A percentile compares a stretch with the other conserved stretches of the same genome.
These are phyloP conservation scores for Puffinus mauretanicus DNA, from an alignment of 2,113 vertebrate species.

Conservation along the genomic window DNA sequence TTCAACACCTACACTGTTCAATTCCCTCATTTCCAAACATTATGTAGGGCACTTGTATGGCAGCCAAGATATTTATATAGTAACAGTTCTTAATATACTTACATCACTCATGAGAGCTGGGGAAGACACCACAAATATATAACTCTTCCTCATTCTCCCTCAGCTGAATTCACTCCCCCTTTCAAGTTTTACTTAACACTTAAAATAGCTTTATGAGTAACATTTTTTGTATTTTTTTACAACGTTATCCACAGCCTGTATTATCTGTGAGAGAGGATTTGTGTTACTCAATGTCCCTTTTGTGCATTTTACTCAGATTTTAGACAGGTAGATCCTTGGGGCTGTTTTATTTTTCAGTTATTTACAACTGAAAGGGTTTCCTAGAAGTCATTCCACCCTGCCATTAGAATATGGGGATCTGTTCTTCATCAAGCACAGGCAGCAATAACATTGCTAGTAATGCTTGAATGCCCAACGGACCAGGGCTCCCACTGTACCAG, in stretches of 20 bases:
- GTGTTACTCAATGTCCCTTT: background rate
- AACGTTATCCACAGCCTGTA: background rate
- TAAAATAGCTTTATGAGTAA: slow-evolving; percentile 26
- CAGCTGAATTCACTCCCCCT: background rate
- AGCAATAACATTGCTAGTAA: background rate
- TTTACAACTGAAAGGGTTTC: background rate
- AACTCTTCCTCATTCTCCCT: slow-evolving; percentile 18
- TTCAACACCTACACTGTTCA: slow-evolving; percentile 37
- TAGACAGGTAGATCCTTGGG: background rate
- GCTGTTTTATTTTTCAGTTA: background rate
- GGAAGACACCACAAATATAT: slow-evolving; percentile 27
- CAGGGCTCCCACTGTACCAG: background rate
- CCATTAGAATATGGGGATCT: background rate
- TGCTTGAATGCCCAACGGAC: background rate
- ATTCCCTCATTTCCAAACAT: slow-evolving; percentile 34
- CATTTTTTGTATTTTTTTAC: background rate
- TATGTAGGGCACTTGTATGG: slow-evolving; percentile 53
- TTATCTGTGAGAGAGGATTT: background rate
- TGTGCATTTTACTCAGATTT: background rate
- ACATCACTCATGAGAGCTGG: slow-evolving; percentile 26
- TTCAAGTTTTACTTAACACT: background rate
- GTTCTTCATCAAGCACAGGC: background rate
- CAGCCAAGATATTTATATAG: slow-evolving; percentile 58
- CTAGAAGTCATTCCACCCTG: background rate
- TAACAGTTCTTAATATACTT: slow-evolving; percentile 58